Base-by-base conservation (phyloP, 2,888 invertebrate genomes). In the Phytoseiulus persimilis region DNA sequence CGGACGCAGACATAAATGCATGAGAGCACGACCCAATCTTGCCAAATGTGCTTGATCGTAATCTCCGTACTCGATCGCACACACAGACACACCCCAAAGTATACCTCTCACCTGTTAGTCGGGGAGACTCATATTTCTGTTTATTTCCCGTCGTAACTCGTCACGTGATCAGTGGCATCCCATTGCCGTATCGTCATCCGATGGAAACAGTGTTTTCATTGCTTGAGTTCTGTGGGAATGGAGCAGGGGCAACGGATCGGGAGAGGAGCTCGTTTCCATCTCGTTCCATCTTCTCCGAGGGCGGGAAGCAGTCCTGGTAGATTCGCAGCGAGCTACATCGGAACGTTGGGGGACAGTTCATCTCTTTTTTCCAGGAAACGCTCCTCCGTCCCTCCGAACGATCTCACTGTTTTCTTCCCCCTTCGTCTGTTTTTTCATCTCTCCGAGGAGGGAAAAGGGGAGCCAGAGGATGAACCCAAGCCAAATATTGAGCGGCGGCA, bases 11-110 rank as follows among this genome's bases (percentile, higher is more conserved):
- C 65, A 65, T 65, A 65, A 65, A 65, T 65, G 65, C 18, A 65
- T 65, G 65, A 65, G 65, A 65, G 65, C 65, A 65, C 65, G 65
- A 65, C 65, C 65, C 65, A 65, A 65, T 65, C 65, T 65, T 65
- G 65, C 65, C 65, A 65, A 65, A 65, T 65, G 65, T 65, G 65
- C 65, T 65, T 23, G 28, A 1, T 65, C 65, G 65, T 65, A 65
- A 65, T 65, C 65, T 65, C 18, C 65, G 18, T 65, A 28, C 65
- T 65, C 65, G 65, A 65, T 65, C 28, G 65, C 65, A 65, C 65
- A 1, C 65, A 65, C 65, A 11, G 11, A 65, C 46, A 46, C 9
- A 46, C 46, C 9, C 46, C 46, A 14, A 6, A 14, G 46, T 46
- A 23, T 23, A 65, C 18, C 18, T 18, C 65, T 65, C 65, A 65